A percentile compares a stretch with the other conserved stretches of the same genome.
Evolutionary conservation across 2,797 vertebrate species (phyloP).

Genomic region (Luscinia megarhynchos): DNA sequence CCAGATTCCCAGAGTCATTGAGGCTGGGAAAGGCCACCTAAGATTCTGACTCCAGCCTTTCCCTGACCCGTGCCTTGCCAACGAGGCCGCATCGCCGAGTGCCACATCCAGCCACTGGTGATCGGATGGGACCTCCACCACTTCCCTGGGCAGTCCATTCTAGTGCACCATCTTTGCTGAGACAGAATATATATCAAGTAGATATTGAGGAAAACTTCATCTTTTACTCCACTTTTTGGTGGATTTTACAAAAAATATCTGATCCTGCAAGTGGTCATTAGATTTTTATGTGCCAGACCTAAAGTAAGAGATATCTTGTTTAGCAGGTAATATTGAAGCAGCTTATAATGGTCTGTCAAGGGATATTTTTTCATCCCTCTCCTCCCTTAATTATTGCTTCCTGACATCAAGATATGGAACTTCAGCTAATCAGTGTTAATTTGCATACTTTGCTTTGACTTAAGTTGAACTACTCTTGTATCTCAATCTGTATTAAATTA

Average conservation of each 20-base stretch:
- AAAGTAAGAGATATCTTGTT: background rate
- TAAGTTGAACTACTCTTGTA: background rate
- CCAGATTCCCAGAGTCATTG: background rate
- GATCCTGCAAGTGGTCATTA: background rate
- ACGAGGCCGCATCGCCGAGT: fast-evolving
- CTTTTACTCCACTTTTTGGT: background rate
- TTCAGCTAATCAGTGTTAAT: background rate
- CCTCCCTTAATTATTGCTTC: background rate
- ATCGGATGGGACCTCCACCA: background rate
- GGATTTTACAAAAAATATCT: background rate
- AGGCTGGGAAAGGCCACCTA: background rate
- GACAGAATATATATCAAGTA: background rate
- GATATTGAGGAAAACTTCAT: background rate
- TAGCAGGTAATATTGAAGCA: background rate
- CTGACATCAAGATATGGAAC: background rate
- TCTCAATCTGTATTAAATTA: background rate
- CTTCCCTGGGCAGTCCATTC: background rate
- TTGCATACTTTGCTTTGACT: background rate
- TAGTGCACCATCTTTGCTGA: background rate
- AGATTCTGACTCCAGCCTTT: background rate
- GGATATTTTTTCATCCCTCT: background rate
- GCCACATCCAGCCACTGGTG: background rate
- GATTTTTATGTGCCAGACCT: background rate
- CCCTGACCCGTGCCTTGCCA: fast-evolving
- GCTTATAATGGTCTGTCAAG: background rate